phyloP scores from a whole-genome alignment of 2,797 vertebrate genomes.

The Enteromius afrohamiltoni region DNA sequence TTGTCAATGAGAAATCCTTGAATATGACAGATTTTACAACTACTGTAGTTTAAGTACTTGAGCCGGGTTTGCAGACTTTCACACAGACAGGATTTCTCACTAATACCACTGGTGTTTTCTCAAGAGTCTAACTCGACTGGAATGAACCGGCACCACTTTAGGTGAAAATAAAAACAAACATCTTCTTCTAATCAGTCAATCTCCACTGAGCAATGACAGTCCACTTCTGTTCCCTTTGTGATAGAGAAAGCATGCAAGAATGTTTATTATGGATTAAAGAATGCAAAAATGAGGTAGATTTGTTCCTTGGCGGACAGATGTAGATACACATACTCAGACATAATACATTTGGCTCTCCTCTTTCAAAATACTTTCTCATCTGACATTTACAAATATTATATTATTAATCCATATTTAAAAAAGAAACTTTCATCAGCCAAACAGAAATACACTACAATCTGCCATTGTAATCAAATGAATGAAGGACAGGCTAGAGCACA shows the following conservation, averaged over 20 bases:
- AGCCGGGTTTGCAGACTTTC: neutral
- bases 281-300: neutral
- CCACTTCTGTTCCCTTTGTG: neutral
- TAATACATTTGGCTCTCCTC: neutral
- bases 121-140: neutral
- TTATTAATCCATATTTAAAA: neutral
- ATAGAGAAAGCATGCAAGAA: neutral
- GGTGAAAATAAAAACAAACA: neutral
- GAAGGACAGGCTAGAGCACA: neutral
- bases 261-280: neutral
- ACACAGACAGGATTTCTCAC: neutral
- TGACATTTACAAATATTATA: no score
- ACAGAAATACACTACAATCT: neutral
- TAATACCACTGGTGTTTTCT: neutral
- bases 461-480: neutral
- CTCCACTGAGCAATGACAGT: neutral
- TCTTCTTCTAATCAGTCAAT: neutral
- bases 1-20: neutral
- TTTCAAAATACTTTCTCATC: neutral
- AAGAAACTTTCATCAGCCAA: neutral
- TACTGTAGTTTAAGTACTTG: neutral
- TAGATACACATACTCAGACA: neutral
- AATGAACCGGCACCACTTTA: neutral
- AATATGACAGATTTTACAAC: constrained; percentile 5
- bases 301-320: neutral